Percentiles rank a stretch among this genome's conserved stretches.
Evolutionary conservation across 2,888 invertebrate genomes (phyloP).

Genomic region (Agonum fuliginosum): DNA sequence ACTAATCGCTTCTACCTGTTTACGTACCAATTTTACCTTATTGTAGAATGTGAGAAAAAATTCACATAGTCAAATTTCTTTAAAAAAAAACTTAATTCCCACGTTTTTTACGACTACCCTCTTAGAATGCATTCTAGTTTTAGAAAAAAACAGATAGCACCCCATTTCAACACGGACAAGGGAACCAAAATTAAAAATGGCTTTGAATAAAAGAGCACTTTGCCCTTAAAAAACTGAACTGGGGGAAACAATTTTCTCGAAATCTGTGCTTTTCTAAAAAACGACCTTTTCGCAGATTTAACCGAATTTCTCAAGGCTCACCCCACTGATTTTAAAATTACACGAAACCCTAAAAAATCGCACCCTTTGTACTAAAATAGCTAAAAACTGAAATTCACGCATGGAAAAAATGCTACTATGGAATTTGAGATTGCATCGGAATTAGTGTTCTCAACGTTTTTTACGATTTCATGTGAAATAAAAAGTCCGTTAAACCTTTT

Average conservation of each 20-base stretch:
- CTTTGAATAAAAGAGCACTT: conserved; percentile 68
- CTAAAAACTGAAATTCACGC: conserved; percentile 61
- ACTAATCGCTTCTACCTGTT: background rate
- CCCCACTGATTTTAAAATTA: conserved; percentile 65
- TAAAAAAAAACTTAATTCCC: conserved; percentile 64
- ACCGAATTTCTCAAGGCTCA: conserved; percentile 70
- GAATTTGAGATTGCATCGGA: conserved; percentile 42
- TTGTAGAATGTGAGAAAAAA: conserved; percentile 5
- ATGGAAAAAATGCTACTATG: conserved; percentile 2
- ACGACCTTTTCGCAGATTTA: conserved; percentile 66
- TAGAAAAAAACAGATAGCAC: conserved; percentile 66
- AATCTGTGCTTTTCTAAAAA: conserved; percentile 65
- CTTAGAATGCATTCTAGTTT: conserved; percentile 67
- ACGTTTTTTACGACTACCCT: conserved; percentile 64
- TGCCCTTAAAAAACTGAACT: conserved; percentile 68
- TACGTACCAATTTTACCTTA: background rate
- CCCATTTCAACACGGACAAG: conserved; percentile 66
- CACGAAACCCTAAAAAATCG: conserved; percentile 65
- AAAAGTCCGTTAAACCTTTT: conserved; percentile 41
- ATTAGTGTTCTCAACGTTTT: conserved; percentile 30
- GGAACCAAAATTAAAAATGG: conserved; percentile 68
- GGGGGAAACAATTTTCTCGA: conserved; percentile 63
- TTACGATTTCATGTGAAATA: conserved; percentile 37
- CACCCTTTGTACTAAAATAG: conserved; percentile 61
- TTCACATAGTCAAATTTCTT: conserved; percentile 26